phyloP scores from a whole-genome alignment of 2,888 invertebrate genomes.

The Drosophila buzzatii region DNA sequence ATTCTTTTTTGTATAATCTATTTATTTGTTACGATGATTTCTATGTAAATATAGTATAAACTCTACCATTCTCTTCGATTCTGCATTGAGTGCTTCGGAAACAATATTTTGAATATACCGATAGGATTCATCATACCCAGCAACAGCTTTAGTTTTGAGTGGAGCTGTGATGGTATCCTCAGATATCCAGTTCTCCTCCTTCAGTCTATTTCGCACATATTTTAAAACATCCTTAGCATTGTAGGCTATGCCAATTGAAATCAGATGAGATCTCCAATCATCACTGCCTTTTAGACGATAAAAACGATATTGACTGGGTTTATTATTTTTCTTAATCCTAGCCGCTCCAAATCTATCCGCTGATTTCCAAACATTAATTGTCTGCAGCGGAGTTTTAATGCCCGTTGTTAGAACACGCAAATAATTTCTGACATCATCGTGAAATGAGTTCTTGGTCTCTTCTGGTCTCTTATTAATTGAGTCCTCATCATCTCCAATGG shows the following conservation, averaged over 20 bases:
- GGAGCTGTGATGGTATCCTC: slow-evolving; percentile 12
- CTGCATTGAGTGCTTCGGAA: background rate
- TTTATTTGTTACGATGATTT: background rate
- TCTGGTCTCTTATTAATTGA: background rate
- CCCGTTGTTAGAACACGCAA: slow-evolving; percentile 25
- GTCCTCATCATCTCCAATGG: slow-evolving; percentile 29
- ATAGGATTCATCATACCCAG: background rate
- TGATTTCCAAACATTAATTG: slow-evolving; percentile 10
- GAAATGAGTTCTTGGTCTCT: background rate
- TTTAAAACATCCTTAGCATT: slow-evolving; percentile 1
- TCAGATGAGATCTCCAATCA: background rate
- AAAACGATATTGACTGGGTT: slow-evolving; percentile 25
- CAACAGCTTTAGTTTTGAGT: background rate
- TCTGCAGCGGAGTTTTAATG: background rate
- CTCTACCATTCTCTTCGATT: background rate
- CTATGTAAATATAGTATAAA: slow-evolving; percentile 11
- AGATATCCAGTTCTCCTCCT: slow-evolving; percentile 35
- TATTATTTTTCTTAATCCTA: background rate
- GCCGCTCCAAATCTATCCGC: slow-evolving; percentile 7
- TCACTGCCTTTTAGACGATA: background rate
- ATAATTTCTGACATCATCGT: background rate
- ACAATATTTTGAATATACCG: slow-evolving; percentile 20
- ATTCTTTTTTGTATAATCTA: too few relatives aligned
- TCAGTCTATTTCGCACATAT: slow-evolving; percentile 14
- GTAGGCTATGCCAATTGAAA: background rate